Conservation (phyloP, 2,113 vertebrate genomes). For the Rissa tridactyla region DNA sequence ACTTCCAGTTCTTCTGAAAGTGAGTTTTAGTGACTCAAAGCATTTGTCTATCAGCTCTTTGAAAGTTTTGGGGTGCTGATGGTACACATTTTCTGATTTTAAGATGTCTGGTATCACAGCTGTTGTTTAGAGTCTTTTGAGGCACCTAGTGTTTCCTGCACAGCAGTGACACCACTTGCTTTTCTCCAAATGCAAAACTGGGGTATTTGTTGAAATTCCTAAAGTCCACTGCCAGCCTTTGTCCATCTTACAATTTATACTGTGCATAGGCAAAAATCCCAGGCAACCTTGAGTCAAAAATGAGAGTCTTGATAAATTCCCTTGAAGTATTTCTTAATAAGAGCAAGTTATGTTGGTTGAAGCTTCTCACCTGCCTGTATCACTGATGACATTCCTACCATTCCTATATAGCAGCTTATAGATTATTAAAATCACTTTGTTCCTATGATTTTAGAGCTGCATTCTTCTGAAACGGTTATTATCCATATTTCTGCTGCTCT, state of each 20-base stretch:
- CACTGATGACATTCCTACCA: neutral
- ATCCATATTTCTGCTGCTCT: neutral
- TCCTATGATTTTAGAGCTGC: neutral
- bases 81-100: neutral
- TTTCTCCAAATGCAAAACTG: neutral
- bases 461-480: neutral
- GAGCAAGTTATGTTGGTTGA: neutral
- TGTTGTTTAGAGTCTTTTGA: neutral
- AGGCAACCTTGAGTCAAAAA: neutral
- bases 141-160: neutral
- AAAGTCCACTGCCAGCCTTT: neutral
- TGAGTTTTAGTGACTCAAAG: neutral
- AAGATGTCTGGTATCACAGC: neutral
- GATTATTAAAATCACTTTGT: neutral
- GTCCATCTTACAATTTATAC: neutral
- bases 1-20: neutral
- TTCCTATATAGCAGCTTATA: neutral
- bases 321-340: accelerated
- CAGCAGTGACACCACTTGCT: neutral
- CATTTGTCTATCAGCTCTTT: neutral
- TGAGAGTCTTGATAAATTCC: neutral
- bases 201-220: neutral
- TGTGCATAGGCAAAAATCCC: neutral
- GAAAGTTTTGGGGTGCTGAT: neutral
- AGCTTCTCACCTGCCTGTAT: neutral